Base-by-base conservation (phyloP, 2,888 invertebrate species). In the Cheilosia scutellata region DNA sequence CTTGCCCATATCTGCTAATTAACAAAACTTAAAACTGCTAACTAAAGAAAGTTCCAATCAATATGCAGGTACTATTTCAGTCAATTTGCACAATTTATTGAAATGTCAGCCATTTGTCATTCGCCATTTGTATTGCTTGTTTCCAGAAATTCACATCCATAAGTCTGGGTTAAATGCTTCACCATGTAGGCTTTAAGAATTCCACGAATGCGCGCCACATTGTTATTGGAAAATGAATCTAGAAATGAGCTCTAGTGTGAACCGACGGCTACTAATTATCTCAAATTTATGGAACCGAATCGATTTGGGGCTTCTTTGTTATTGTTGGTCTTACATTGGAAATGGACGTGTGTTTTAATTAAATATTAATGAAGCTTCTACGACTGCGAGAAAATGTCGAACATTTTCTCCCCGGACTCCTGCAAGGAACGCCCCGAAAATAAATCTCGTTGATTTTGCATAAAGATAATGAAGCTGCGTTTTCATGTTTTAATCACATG, bases 301-400 rank as follows among this genome's bases (percentile, higher is more conserved):
- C 47, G 37, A 55, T 66, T 79, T 74, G 27, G 60, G 25, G 29
- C 25, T n/a, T 60, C 16, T 55, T 47, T 20, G 20, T 20, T 20
- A 20, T 20, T 20, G 58, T 72, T 60, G 65, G 60, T 60, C 37
- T 53, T 29, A 55, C 37, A 42, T 55, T 42, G n/a, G 55, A 25
- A 42, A 27, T 57, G 16, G 2, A 47, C 16, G 75, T 75, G 49
- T 62, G 65, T 68, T 62, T 33, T 74, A 62, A 74, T 74, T 80
- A 60, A 75, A 82, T 49, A 63, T 82, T 82, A 70, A 75, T 75
- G 63, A 82, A 63, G 57, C 75, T 5, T 7, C 37, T 47, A 27
- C 42, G 62, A 75, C 68, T 75, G 68, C n/a, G 51, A 65, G 16
- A 51, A 33, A 51, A 47, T 58, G 25, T 20, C 2, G 20, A 20